phyloP scores from a whole-genome alignment of 2,888 invertebrate species.

The Sthenelais limicola region DNA sequence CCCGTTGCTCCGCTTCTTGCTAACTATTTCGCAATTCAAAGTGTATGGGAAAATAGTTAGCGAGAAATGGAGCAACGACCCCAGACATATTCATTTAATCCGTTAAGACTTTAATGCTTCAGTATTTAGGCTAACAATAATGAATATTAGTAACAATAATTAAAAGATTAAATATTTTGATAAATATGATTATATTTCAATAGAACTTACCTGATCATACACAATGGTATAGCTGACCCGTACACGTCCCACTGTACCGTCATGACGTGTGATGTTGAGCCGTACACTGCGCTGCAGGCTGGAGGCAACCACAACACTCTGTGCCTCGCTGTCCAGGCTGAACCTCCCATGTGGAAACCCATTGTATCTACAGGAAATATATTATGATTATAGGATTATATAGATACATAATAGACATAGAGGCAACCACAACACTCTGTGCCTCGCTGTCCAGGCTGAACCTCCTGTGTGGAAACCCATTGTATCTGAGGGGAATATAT shows the following conservation, averaged over 20 bases:
- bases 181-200: too few relatives aligned
- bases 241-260: slow-evolving; percentile 63
- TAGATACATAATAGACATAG: too few relatives aligned
- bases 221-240: slow-evolving; percentile 58
- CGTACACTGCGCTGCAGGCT: slow-evolving; percentile 59
- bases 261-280: slow-evolving; percentile 63
- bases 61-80: too few relatives aligned
- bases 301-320: slow-evolving; percentile 58
- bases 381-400: too few relatives aligned
- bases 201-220: slow-evolving; percentile 61
- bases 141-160: too few relatives aligned
- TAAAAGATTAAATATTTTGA: too few relatives aligned
- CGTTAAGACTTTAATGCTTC: too few relatives aligned
- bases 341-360: slow-evolving; percentile 70
- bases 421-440: slow-evolving; percentile 58
- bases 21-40: too few relatives aligned
- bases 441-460: slow-evolving; percentile 56
- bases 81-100: too few relatives aligned
- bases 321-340: slow-evolving; percentile 51
- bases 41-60: too few relatives aligned
- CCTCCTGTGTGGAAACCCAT: slow-evolving; percentile 69
- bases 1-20: too few relatives aligned
- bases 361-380: slow-evolving; percentile 63
- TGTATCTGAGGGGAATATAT: slow-evolving; percentile 61
- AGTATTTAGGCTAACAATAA: too few relatives aligned